Evolutionary conservation across 2,888 invertebrate species (phyloP).

Genomic region (Xylophagus ater): DNA sequence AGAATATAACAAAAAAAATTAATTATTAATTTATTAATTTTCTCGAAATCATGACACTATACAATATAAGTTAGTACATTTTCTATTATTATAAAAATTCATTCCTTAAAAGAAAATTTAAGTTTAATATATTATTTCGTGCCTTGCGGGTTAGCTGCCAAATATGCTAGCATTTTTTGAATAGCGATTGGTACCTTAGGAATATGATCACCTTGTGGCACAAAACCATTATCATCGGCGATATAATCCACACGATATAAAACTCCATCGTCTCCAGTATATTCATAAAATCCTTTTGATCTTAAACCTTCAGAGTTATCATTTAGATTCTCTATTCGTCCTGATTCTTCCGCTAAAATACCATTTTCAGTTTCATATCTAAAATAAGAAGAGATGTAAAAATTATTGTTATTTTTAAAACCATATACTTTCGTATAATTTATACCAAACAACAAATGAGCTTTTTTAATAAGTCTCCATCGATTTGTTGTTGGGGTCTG

Average conservation of each 20-base stretch:
- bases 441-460: no score
- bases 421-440: not conserved
- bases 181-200: slow-evolving; percentile 50
- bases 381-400: slow-evolving; percentile 10
- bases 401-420: not conserved
- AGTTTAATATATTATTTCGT: no score
- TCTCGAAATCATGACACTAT: no score
- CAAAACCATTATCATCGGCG: slow-evolving; percentile 47
- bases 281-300: slow-evolving; percentile 55
- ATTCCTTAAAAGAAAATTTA: no score
- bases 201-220: slow-evolving; percentile 35
- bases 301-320: slow-evolving; percentile 46
- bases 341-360: slow-evolving; percentile 43
- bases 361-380: slow-evolving; percentile 48
- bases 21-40: no score
- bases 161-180: slow-evolving; percentile 49
- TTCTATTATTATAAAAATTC: no score
- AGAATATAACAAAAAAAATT: no score
- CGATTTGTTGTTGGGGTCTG: not conserved
- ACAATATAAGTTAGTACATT: no score
- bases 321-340: slow-evolving; percentile 45
- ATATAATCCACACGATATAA: slow-evolving; percentile 43
- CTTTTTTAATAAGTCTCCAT: not conserved
- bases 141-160: slow-evolving; percentile 38
- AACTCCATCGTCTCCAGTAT: slow-evolving; percentile 50